Conservation (phyloP, 2,888 invertebrate genomes). For the Magallana nippona region DNA sequence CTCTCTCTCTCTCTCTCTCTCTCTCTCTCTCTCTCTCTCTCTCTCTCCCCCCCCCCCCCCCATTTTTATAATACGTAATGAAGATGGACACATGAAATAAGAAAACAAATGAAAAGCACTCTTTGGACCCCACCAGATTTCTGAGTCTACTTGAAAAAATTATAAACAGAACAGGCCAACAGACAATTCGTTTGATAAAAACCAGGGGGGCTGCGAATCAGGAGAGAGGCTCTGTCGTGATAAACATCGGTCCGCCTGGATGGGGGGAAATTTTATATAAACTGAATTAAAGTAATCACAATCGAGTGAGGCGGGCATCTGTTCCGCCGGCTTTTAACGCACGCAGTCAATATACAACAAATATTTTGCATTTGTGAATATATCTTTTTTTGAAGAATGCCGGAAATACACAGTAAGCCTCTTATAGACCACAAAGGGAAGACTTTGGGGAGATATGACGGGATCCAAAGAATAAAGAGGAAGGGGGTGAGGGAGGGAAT, state of each 20-base stretch:
- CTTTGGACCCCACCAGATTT: not conserved
- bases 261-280: conserved; percentile 11
- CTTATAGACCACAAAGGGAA: not conserved
- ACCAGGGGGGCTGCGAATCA: not conserved
- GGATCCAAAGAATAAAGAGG: no score
- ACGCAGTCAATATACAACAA: not conserved
- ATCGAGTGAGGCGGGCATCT: conserved; percentile 15
- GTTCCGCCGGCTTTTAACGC: conserved; percentile 1
- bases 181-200: conserved; percentile 24
- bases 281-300: conserved; percentile 17
- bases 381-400: not conserved
- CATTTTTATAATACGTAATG: not conserved
- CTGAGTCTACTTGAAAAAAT: conserved; percentile 9
- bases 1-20: conserved; percentile 10
- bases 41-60: not conserved
- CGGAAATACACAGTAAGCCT: not conserved
- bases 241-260: conserved; percentile 23
- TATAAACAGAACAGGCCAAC: conserved; percentile 22
- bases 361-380: conserved; percentile 16
- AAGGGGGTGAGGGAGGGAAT: no score
- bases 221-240: conserved; percentile 20
- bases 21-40: conserved; percentile 15
- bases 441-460: no score
- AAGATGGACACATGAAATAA: conserved; percentile 5
- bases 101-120: not conserved